These are phyloP conservation scores for Orbicella faveolata DNA, from an alignment of 64 coral and sea anemone genomes.

Conservation along the genomic window DNA sequence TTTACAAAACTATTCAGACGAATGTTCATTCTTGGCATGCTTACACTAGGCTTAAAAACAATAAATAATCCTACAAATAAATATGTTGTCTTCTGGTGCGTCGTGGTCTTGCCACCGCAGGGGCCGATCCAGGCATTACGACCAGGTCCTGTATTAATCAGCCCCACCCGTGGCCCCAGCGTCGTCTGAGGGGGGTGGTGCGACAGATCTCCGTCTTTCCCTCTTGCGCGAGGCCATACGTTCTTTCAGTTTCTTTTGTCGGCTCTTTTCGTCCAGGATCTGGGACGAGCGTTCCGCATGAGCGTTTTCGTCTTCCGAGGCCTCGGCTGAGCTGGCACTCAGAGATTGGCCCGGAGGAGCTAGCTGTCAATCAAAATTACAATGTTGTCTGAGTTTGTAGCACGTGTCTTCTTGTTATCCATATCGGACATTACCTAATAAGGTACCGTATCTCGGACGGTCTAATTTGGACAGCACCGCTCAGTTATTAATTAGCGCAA, in stretches of 20 bases:
- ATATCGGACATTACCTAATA: neutral
- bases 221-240: conserved; percentile 79
- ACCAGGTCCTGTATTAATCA: neutral
- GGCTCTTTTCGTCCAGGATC: conserved; percentile 87
- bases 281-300: conserved; percentile 55
- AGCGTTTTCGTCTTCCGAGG: conserved; percentile 63
- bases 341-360: conserved; percentile 67
- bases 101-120: neutral
- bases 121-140: neutral
- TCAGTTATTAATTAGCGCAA: no score
- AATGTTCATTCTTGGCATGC: neutral
- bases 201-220: conserved; percentile 44
- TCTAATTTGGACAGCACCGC: no score
- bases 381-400: neutral
- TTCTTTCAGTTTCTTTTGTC: conserved; percentile 88
- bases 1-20: neutral
- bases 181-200: neutral
- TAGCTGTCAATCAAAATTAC: conserved; percentile 57
- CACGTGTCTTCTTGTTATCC: neutral
- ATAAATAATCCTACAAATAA: conserved; percentile 37
- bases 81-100: neutral
- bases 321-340: conserved; percentile 53
- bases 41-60: neutral
- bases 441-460: no score
- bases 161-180: conserved; percentile 17